phyloP scores from a whole-genome alignment of 2,113 vertebrate species.

The Dendropsophus ebraccatus region DNA sequence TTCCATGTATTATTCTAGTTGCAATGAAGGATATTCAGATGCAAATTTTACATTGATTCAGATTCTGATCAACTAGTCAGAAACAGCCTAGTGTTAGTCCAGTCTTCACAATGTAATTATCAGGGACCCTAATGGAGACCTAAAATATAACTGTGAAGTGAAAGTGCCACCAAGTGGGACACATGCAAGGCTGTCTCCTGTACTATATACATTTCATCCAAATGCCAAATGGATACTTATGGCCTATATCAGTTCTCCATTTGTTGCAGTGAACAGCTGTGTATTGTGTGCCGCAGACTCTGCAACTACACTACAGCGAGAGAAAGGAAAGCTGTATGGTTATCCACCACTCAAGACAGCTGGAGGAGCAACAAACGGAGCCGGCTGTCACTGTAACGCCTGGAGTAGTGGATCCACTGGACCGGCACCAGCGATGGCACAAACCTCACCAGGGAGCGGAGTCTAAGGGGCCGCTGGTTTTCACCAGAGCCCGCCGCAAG shows the following conservation, averaged over 20 bases:
- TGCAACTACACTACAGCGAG: not conserved
- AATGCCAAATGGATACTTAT: not conserved
- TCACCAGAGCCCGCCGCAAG: no score
- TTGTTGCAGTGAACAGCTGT: conserved; percentile 7
- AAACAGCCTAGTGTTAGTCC: not conserved
- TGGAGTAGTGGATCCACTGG: no score
- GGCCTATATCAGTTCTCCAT: not conserved
- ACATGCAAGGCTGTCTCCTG: not conserved
- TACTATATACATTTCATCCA: not conserved
- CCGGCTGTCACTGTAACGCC: no score
- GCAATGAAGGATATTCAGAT: not conserved
- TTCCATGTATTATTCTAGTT: no score
- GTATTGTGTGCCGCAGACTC: not conserved
- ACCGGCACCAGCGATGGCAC: no score
- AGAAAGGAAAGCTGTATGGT: not conserved
- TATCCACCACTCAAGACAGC: conserved; percentile 26
- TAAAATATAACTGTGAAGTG: not conserved
- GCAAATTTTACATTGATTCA: not conserved
- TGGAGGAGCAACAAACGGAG: conserved; percentile 27
- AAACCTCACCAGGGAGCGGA: no score
- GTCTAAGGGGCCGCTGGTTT: no score
- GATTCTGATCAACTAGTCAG: not conserved
- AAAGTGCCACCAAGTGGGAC: not conserved
- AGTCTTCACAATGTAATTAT: not conserved
- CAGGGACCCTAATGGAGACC: not conserved